A percentile compares a stretch with the other conserved stretches of the same genome.
Conservation (phyloP, 2,888 invertebrate genomes). For the Drosophila recens region DNA sequence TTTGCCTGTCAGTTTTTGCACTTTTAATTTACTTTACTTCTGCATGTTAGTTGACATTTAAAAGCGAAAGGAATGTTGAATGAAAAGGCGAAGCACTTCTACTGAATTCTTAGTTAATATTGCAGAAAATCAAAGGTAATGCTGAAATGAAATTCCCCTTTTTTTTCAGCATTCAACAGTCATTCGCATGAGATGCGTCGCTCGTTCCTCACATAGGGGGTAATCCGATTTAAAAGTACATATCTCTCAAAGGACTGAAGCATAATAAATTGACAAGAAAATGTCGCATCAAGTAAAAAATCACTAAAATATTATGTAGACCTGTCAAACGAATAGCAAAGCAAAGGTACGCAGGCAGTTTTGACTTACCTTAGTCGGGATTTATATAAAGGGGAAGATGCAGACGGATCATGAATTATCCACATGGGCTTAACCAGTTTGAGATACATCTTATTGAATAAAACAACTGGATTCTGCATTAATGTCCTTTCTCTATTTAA, state of each 20-base stretch:
- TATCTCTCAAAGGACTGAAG: constrained; percentile 20
- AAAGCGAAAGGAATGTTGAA: not conserved
- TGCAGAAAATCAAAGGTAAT: constrained; percentile 52
- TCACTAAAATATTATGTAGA: not conserved
- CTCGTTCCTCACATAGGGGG: not conserved
- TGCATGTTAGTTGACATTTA: constrained; percentile 36
- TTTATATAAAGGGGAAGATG: too few species aligned
- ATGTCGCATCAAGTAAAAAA: constrained; percentile 1
- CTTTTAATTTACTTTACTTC: constrained; percentile 40
- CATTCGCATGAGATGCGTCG: not conserved
- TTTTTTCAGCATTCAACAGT: constrained; percentile 13
- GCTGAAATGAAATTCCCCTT: constrained; percentile 47
- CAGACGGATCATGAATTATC: too few species aligned
- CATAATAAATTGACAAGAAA: constrained; percentile 28
- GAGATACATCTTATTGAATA: too few species aligned
- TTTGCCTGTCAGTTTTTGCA: constrained; percentile 1
- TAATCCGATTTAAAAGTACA: constrained; percentile 29
- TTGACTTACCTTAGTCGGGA: not conserved
- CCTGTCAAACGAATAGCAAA: constrained; percentile 2
- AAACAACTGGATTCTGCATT: too few species aligned
- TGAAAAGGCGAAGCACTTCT: constrained; percentile 20
- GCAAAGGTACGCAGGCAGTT: not conserved
- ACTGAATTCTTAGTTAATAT: constrained; percentile 45
- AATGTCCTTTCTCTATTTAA: too few species aligned
- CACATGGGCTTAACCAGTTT: too few species aligned